phyloP scores from a whole-genome alignment of 1,140 invertebrate species.

The Megathymus violae region DNA sequence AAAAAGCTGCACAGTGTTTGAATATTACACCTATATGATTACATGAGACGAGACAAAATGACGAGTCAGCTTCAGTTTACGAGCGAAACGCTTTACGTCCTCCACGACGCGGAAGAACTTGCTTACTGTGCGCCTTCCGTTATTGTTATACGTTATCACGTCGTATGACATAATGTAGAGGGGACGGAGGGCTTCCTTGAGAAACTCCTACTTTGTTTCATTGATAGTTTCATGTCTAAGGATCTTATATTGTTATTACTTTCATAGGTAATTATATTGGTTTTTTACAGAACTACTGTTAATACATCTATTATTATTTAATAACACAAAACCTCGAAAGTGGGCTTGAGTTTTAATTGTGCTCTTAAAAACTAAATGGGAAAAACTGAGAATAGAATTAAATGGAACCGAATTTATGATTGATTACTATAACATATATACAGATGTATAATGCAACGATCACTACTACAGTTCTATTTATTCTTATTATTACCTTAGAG shows the following conservation, averaged over 20 bases:
- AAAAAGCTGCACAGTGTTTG: background rate
- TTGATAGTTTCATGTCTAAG: background rate
- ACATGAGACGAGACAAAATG: background rate
- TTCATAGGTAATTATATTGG: slow-evolving; percentile 4
- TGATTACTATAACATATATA: too few species aligned
- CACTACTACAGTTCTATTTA: too few species aligned
- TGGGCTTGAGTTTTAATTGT: too few species aligned
- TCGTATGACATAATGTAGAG: slow-evolving; percentile 26
- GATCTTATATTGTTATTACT: background rate
- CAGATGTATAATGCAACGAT: too few species aligned
- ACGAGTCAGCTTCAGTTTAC: slow-evolving; percentile 20
- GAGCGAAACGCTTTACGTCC: slow-evolving; percentile 16
- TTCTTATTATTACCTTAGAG: too few species aligned
- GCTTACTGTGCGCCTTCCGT: slow-evolving; percentile 25
- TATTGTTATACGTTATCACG: slow-evolving; percentile 31
- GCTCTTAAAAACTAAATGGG: too few species aligned
- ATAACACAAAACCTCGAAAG: too few species aligned
- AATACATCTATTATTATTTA: too few species aligned
- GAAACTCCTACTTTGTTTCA: slow-evolving; percentile 8
- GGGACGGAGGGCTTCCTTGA: slow-evolving; percentile 5
- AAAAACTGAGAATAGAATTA: too few species aligned
- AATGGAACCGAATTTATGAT: too few species aligned
- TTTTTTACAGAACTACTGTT: too few species aligned
- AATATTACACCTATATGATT: background rate
- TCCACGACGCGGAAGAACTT: slow-evolving; percentile 12